A percentile compares a stretch with the other conserved stretches of the same genome.
These are phyloP conservation scores for Shinisaurus crocodilurus DNA, from an alignment of 2,113 vertebrate genomes.

Conservation along the genomic window DNA sequence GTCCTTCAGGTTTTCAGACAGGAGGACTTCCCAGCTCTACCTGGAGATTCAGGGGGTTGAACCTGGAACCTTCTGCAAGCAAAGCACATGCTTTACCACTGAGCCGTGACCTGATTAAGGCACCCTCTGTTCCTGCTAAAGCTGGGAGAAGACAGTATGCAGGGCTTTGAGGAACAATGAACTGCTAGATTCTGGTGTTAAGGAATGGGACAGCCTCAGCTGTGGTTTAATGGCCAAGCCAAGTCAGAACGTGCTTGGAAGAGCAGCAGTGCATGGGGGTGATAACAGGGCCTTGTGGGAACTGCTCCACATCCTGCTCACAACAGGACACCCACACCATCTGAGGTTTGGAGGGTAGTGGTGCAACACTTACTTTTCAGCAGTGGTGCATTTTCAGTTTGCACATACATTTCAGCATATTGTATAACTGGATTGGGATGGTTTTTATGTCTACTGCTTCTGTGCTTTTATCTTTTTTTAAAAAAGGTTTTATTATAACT, in stretches of 20 bases:
- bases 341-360: not conserved
- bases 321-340: not conserved
- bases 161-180: not conserved
- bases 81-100: not conserved
- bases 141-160: not conserved
- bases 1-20: not conserved
- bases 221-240: not conserved
- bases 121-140: no score
- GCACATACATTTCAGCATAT: not conserved
- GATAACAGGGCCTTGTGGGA: not conserved
- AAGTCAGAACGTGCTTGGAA: not conserved
- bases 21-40: not conserved
- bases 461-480: not conserved
- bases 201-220: not conserved
- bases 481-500: not conserved
- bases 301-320: not conserved
- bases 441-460: not conserved
- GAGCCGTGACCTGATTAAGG: not conserved
- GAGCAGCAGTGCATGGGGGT: not conserved
- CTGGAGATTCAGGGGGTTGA: not conserved
- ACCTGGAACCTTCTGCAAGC: no score
- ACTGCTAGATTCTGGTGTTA: not conserved
- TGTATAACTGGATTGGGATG: not conserved
- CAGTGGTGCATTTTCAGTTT: no score
- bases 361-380: no score